Evolutionary conservation across 2,113 vertebrate genomes (phyloP), one percentile per base, ranked within the genome.

Genomic region (Castor canadensis): DNA sequence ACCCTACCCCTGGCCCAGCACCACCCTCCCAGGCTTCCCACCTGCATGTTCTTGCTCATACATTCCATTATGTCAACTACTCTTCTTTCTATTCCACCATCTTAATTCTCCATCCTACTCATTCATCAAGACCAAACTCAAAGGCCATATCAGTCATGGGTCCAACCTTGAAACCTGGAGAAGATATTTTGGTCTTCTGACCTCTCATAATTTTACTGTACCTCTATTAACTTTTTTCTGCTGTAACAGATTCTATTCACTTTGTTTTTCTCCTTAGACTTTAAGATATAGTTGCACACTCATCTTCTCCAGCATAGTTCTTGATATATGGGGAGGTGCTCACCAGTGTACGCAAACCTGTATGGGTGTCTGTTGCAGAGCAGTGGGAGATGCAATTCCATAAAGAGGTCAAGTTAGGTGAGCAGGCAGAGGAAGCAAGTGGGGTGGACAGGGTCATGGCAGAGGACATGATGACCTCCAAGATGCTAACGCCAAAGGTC

Each of bases 271-370:
- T 84, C 40, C 17, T 30, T 43, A 43, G 30, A 45, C 24, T 22
- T 12, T n/a, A 66, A 82, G 38, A n/a, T 22, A 35, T 17, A 28
- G 66, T 22, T 40, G 47, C 35, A 35, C 52, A 22, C 19, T 56
- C 66, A 40, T 32, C 56, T 17, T 19, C 26, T 7, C 22, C 5
- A 13, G 4, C n/a, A 67, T 5, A 17, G 28, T 64, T 84, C n/a
- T 26, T 8, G n/a, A 43, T 16, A 16, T 30, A 19, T 0, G 28
- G 26, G 40, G 12, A 56, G 38, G 49, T n/a, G 49, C 32, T 82
- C 43, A 13, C 35, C 26, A 15, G 5, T 0, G 0, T 0, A 20
- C 1, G 16, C 32, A 24, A 45, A 49, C 15, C 9, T 9, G 26
- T 1, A 2, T 30, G 16, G 4, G 15, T 24, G 38, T 30, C 35